phyloP scores from a whole-genome alignment of 2,888 invertebrate genomes.

The Sclerodermus sp. region DNA sequence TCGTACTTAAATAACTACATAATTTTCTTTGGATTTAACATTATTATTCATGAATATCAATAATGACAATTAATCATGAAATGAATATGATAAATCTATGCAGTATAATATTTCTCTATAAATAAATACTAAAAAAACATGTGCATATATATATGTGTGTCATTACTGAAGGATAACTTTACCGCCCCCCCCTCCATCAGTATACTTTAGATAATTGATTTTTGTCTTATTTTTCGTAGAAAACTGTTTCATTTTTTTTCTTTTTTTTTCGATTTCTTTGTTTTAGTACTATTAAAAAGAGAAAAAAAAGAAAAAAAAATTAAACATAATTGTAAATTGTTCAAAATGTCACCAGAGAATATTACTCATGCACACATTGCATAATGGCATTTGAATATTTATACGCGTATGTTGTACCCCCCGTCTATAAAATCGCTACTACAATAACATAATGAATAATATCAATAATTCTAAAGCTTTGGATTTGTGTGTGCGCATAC shows the following conservation, averaged over 20 bases:
- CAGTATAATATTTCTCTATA: constrained; percentile 10
- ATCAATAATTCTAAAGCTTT: constrained; percentile 54
- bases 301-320: too few species aligned
- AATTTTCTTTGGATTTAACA: constrained; percentile 6
- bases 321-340: too few species aligned
- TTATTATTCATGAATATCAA: too few species aligned
- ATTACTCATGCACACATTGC: too few species aligned
- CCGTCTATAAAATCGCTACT: too few species aligned
- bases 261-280: constrained; percentile 42
- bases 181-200: too few species aligned
- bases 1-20: background rate
- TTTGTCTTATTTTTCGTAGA: constrained; percentile 8
- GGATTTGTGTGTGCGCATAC: too few species aligned
- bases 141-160: too few species aligned
- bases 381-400: constrained; percentile 5
- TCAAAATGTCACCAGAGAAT: too few species aligned
- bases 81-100: constrained; percentile 21
- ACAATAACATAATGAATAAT: constrained; percentile 42
- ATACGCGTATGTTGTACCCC: constrained; percentile 30
- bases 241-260: constrained; percentile 25
- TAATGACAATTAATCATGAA: too few species aligned
- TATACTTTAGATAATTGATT: constrained; percentile 31
- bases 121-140: too few species aligned
- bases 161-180: too few species aligned
- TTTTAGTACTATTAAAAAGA: constrained; percentile 37